A percentile compares a stretch with the other conserved stretches of the same genome.
phyloP scores from a whole-genome alignment of 2,113 vertebrate species.

The Neomonachus schauinslandi region DNA sequence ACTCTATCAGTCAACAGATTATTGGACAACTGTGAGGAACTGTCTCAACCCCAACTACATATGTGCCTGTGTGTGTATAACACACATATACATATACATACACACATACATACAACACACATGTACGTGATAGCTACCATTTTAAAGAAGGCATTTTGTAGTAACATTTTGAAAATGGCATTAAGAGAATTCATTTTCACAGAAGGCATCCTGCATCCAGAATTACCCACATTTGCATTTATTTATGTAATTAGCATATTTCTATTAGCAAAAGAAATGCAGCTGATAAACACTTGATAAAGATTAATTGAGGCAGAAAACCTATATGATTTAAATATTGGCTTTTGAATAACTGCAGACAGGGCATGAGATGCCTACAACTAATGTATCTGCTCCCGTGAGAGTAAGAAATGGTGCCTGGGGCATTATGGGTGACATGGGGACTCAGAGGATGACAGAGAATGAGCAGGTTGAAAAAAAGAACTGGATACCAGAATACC shows the following conservation, averaged over 20 bases:
- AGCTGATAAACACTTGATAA: background rate
- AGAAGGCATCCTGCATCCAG: background rate
- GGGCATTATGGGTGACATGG: background rate
- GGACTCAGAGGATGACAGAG: background rate
- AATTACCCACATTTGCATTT: conserved; percentile 1
- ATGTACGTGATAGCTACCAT: background rate
- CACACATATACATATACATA: background rate
- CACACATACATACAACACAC: background rate
- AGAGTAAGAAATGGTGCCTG: background rate
- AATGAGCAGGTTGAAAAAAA: background rate
- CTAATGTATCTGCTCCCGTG: background rate
- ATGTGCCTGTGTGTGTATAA: background rate
- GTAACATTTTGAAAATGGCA: conserved; percentile 11
- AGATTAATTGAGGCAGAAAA: conserved; percentile 9
- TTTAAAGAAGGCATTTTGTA: background rate
- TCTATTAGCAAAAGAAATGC: conserved; percentile 3
- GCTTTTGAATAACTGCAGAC: background rate
- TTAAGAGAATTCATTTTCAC: background rate
- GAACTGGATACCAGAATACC: background rate
- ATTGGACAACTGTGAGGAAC: background rate
- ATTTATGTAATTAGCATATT: background rate
- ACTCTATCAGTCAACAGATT: background rate
- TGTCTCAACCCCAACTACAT: background rate
- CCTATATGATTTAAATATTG: background rate
- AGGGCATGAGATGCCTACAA: background rate